Base-by-base conservation (phyloP, 2,797 vertebrate species). In the Malurus splendens region DNA sequence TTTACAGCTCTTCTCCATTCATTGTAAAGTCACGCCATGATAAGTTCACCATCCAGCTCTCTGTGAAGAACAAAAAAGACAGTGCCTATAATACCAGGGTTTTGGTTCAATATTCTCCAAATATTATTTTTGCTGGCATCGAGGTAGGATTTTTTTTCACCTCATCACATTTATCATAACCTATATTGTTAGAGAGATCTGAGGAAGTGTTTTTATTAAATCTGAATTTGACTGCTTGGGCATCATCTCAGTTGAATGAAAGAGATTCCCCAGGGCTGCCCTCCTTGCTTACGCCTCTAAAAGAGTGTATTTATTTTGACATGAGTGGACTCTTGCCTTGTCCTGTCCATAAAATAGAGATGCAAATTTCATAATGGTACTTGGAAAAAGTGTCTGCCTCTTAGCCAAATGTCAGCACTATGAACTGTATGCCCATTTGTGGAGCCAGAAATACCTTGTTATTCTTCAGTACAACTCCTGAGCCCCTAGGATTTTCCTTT, bases 51-150 rank as follows among this genome's bases (percentile, higher is more conserved):
- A 93, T 99, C 67, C 96, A 92, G 62, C 94, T 99, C 73, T 97
- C 87, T 2, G 84, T 99, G 48, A 97, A 52, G 77, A 99, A 99
- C 96, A 98, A 96, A 72, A 97, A 97, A 94, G 99, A 99, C 94
- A 99, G 98, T 18, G 99, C 99, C 4, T 99, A 99, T 95, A 99
- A 99, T 93, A 98, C 99, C 45, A 99, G 98, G 85, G 98, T 98
- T 47, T 94, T 94, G 20, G 94, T 98, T 82, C 97, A 96, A 61
- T 98, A 98, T 95, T 98, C 98, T 24, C 96, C 98, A 56, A 99
- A 99, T 96, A 98, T 99, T 92, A 98, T 99, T 95, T 99, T 98
- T 70, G 97, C 98, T 44, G 98, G 98, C 95, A 98, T 98, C 32
- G 98, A 99, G 98, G 99, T 99, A 96, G 88, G 96, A 48, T 10